Conservation (phyloP, 1,140 invertebrate species). For the Drosophila repleta region DNA sequence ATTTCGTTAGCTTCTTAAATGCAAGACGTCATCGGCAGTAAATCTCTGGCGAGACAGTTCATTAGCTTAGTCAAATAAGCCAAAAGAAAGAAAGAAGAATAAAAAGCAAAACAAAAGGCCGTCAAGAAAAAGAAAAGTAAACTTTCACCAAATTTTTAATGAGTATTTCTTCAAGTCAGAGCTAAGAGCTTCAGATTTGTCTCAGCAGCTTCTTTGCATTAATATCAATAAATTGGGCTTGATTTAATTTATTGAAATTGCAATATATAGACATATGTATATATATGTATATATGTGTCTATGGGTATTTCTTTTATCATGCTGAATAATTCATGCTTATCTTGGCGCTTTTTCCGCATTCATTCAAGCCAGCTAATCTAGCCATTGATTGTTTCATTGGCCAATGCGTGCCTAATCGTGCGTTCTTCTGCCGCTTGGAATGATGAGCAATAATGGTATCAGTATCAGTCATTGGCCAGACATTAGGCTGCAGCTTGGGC, state of each 20-base stretch:
- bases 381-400: conserved; percentile 14
- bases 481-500: conserved; percentile 10
- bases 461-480: conserved; percentile 16
- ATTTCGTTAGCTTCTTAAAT: conserved; percentile 1
- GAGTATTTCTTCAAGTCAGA: conserved; percentile 2
- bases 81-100: conserved; percentile 1
- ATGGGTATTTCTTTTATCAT: conserved; percentile 1
- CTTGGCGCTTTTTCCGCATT: conserved; percentile 61
- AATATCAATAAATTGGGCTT: conserved; percentile 68
- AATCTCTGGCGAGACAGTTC: conserved; percentile 59
- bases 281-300: neutral
- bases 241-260: conserved; percentile 75
- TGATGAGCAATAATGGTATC: conserved; percentile 19
- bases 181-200: too few relatives aligned
- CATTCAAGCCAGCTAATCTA: conserved; percentile 32
- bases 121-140: conserved; percentile 69
- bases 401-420: conserved; percentile 63
- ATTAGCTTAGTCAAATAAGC: conserved; percentile 53
- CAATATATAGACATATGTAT: conserved; percentile 34
- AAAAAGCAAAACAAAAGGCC: conserved; percentile 7
- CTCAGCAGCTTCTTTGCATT: conserved; percentile 40
- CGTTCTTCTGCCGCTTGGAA: conserved; percentile 1
- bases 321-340: conserved; percentile 38
- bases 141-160: conserved; percentile 78
- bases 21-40: conserved; percentile 25